phyloP scores from a whole-genome alignment of 2,797 vertebrate genomes.

The Setipinna tenuifilis region DNA sequence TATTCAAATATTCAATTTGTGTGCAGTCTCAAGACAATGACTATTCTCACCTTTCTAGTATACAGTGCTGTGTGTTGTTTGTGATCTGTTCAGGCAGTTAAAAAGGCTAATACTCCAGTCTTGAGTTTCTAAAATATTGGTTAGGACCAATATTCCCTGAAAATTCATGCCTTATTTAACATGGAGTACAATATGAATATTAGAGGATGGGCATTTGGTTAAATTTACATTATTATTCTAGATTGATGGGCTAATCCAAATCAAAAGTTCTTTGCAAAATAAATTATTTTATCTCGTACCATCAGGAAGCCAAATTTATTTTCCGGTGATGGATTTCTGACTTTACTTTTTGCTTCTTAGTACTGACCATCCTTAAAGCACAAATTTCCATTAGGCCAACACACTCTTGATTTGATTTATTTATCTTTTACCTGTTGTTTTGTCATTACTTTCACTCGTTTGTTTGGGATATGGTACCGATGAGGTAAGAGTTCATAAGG shows the following conservation, averaged over 20 bases:
- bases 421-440: conserved; percentile 62
- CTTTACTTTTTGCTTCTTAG: neutral
- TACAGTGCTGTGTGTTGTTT: neutral
- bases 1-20: neutral
- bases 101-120: neutral
- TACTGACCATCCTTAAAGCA: conserved; percentile 12
- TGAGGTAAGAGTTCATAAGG: conserved; percentile 77
- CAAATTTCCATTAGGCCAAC: neutral
- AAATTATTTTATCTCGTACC: neutral
- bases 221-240: neutral
- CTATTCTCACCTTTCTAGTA: neutral
- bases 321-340: neutral
- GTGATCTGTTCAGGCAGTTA: neutral
- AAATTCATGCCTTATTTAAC: neutral
- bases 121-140: neutral
- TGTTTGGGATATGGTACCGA: conserved; percentile 74
- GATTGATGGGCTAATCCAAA: neutral
- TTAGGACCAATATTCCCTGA: neutral
- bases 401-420: conserved; percentile 32
- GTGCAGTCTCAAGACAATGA: neutral
- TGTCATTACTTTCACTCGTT: conserved; percentile 70
- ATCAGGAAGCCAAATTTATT: neutral
- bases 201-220: neutral
- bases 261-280: neutral
- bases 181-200: neutral